A percentile compares a stretch with the other conserved stretches of the same genome.
Conservation (phyloP, 2,797 vertebrate species). For the Podargus strigoides region DNA sequence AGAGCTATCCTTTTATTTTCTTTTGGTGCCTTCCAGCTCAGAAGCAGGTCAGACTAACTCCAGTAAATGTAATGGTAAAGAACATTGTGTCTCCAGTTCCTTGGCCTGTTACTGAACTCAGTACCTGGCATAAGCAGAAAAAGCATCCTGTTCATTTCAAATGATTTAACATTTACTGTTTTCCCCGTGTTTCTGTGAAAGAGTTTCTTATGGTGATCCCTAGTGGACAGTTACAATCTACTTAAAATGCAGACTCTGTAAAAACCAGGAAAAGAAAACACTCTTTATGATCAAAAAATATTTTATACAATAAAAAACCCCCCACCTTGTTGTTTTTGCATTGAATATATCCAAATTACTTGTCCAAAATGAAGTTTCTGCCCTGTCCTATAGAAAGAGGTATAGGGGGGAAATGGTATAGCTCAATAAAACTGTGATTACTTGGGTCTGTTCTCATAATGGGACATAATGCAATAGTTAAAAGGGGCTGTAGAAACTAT, state of each 20-base stretch:
- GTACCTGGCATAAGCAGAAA: slow-evolving; percentile 42
- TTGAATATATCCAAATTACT: not conserved
- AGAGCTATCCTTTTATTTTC: not conserved
- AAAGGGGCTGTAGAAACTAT: slow-evolving; percentile 5
- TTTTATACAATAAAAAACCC: not conserved
- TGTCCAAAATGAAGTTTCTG: slow-evolving; percentile 41
- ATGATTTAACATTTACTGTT: slow-evolving; percentile 35
- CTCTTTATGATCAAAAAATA: slow-evolving; percentile 33
- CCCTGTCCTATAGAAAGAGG: not conserved
- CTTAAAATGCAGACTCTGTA: slow-evolving; percentile 39
- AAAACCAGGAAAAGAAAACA: slow-evolving; percentile 58
- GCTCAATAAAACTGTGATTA: slow-evolving; percentile 22
- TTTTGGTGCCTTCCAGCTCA: not conserved
- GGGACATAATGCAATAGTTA: not conserved
- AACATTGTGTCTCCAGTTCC: not conserved
- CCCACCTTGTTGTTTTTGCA: not conserved
- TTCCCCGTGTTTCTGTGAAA: slow-evolving; percentile 29
- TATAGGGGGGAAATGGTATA: not conserved
- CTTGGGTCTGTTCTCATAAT: slow-evolving; percentile 2
- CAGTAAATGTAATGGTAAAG: not conserved
- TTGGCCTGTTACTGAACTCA: slow-evolving; percentile 37
- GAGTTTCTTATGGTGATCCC: slow-evolving; percentile 40
- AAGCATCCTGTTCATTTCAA: slow-evolving; percentile 47
- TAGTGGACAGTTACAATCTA: slow-evolving; percentile 11
- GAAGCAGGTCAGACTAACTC: not conserved